phyloP scores from a whole-genome alignment of 2,113 vertebrate species.

The Labeo rohita region DNA sequence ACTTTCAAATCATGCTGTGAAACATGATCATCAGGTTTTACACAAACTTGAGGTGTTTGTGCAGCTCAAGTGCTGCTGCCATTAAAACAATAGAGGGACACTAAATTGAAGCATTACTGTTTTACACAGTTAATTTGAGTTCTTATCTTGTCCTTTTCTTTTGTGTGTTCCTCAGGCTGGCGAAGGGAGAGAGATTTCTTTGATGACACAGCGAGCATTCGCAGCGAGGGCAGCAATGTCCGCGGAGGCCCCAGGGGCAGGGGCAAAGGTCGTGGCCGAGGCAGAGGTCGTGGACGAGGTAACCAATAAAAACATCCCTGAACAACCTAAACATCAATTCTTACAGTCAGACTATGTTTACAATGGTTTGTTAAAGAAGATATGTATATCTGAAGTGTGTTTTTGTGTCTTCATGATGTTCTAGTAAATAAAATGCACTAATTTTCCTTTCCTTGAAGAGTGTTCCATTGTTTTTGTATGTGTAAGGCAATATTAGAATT shows the following conservation, averaged over 20 bases:
- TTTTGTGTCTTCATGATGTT: background rate
- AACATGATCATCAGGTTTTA: background rate
- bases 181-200: constrained; percentile 84
- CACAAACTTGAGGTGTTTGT: background rate
- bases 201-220: constrained; percentile 82
- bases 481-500: background rate
- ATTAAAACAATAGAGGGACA: background rate
- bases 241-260: constrained; percentile 82
- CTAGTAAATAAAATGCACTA: background rate
- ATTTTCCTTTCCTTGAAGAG: background rate
- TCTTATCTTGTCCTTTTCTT: background rate
- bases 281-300: constrained; percentile 86
- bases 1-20: background rate
- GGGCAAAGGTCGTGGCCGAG: constrained; percentile 86
- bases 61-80: background rate
- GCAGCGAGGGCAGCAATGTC: constrained; percentile 80
- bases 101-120: background rate
- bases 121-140: background rate
- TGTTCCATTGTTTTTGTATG: background rate
- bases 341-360: background rate
- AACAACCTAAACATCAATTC: background rate
- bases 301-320: constrained; percentile 23
- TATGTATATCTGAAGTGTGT: too few relatives aligned
- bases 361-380: background rate
- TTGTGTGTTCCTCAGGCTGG: constrained; percentile 76